Conservation (phyloP, 2,113 vertebrate genomes). For the Progne subis region DNA sequence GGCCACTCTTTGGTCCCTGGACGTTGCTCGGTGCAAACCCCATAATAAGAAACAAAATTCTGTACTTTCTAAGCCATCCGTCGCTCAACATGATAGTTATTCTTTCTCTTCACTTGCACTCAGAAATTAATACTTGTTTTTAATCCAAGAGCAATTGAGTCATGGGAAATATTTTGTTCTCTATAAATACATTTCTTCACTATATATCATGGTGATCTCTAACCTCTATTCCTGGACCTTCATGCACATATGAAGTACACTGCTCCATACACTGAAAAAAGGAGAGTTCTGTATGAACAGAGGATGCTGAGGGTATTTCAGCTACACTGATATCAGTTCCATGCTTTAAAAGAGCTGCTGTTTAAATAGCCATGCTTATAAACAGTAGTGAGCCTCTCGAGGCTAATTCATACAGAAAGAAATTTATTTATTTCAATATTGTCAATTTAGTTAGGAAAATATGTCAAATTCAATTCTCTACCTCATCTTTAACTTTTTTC, state of each 20-base stretch:
- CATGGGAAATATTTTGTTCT: neutral
- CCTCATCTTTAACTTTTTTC: conserved; percentile 15
- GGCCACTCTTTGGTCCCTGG: neutral
- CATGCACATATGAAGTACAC: neutral
- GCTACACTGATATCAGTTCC: neutral
- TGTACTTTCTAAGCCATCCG: neutral
- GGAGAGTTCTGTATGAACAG: neutral
- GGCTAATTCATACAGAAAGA: neutral
- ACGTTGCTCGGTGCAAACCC: neutral
- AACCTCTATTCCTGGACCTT: neutral
- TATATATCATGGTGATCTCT: neutral
- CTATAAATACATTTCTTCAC: neutral
- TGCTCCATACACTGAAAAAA: neutral
- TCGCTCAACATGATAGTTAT: neutral
- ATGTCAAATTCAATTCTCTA: neutral
- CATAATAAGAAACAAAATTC: neutral
- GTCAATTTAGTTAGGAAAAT: neutral
- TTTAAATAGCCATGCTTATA: neutral
- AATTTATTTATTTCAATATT: neutral
- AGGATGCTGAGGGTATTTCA: neutral
- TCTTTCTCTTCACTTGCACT: neutral
- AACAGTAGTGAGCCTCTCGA: neutral
- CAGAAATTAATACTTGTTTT: neutral
- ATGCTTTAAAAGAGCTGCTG: neutral
- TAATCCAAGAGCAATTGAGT: neutral